Evolutionary conservation across 2,888 invertebrate species (phyloP).

Genomic region (Sphinx pinastri): DNA sequence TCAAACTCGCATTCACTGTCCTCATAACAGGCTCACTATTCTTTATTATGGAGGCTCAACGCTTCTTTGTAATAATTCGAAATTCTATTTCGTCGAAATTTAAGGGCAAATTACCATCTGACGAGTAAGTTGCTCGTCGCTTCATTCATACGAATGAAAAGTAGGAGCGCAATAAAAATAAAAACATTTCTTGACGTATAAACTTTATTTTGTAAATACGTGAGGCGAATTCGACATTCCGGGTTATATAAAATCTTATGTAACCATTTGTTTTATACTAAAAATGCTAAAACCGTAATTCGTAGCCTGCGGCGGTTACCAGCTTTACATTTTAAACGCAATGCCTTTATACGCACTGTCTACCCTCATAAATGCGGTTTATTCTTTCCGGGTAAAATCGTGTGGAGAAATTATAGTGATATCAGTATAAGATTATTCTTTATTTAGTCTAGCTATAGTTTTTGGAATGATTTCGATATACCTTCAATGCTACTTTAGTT

Average conservation of each 20-base stretch:
- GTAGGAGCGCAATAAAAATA: not conserved
- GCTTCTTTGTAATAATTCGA: too few relatives aligned
- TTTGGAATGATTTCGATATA: not conserved
- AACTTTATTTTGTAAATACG: not conserved
- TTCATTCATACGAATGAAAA: not conserved
- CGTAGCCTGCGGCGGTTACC: not conserved
- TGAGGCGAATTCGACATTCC: not conserved
- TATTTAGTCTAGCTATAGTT: not conserved
- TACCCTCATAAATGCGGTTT: not conserved
- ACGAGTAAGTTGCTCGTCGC: too few relatives aligned
- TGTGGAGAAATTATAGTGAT: not conserved
- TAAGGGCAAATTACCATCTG: too few relatives aligned
- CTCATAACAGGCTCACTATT: too few relatives aligned
- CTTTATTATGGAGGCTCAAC: too few relatives aligned
- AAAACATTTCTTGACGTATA: not conserved
- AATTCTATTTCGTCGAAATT: too few relatives aligned
- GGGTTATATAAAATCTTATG: conserved; percentile 14
- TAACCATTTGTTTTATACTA: conserved; percentile 16
- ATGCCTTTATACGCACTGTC: conserved; percentile 29
- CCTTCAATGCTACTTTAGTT: too few relatives aligned
- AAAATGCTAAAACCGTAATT: conserved; percentile 15
- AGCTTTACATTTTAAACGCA: conserved; percentile 12
- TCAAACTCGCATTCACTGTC: too few relatives aligned
- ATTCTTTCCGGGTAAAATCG: conserved; percentile 14
- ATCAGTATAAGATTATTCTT: not conserved